phyloP scores from a whole-genome alignment of 2,113 vertebrate genomes.

The Muscicapa adusta region DNA sequence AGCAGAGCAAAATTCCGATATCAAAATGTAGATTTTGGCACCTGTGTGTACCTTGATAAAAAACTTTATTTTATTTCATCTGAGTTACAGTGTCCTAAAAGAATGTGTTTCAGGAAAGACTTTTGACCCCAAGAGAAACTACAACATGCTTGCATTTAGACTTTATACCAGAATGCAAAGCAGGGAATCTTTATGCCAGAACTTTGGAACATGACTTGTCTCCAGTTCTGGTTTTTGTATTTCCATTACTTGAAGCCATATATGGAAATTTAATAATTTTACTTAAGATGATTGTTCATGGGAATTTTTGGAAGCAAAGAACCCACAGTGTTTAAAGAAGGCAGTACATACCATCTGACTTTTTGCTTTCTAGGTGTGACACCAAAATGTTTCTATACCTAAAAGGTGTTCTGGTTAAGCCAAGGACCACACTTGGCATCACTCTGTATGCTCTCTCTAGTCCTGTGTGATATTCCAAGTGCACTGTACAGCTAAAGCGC shows the following conservation, averaged over 20 bases:
- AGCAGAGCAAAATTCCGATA: not conserved
- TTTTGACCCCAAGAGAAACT: not conserved
- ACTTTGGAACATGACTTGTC: not conserved
- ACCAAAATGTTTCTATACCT: not conserved
- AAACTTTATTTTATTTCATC: not conserved
- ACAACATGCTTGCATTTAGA: accelerated
- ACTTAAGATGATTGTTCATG: not conserved
- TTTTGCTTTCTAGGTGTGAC: not conserved
- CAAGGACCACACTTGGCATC: not conserved
- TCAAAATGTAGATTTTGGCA: not conserved
- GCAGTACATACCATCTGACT: not conserved
- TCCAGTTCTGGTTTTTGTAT: not conserved
- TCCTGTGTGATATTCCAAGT: not conserved
- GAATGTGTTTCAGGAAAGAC: not conserved
- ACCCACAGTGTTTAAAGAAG: not conserved
- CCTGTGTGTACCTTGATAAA: not conserved
- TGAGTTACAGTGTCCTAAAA: not conserved
- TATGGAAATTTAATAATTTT: not conserved
- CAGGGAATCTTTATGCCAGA: not conserved
- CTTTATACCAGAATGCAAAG: not conserved
- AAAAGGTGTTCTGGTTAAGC: not conserved
- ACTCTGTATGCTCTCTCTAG: not conserved
- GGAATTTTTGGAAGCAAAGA: not conserved
- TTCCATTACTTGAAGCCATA: not conserved
- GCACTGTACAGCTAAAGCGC: not conserved